phyloP scores from a whole-genome alignment of 1,140 invertebrate genomes.

The Araneus ventricosus region DNA sequence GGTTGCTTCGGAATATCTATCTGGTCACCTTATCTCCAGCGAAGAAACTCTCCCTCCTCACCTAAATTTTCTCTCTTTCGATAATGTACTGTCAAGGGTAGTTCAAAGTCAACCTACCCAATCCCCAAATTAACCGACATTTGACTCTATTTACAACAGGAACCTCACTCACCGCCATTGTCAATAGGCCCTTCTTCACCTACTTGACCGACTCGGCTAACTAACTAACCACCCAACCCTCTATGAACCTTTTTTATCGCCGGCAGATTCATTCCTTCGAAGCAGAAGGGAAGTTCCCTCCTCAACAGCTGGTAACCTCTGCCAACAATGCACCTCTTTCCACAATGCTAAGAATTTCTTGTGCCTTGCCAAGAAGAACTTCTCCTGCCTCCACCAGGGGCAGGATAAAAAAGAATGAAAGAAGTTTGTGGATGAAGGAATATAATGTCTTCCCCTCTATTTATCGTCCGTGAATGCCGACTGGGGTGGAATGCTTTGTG shows the following conservation, averaged over 20 bases:
- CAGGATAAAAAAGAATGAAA: constrained; percentile 1
- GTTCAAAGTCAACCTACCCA: too few species aligned
- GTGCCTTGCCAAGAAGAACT: not conserved
- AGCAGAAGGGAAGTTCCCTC: not conserved
- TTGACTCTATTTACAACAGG: not conserved
- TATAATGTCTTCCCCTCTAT: constrained; percentile 52
- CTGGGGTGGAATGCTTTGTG: not conserved
- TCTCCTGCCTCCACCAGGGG: not conserved
- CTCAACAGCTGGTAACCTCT: constrained; percentile 40
- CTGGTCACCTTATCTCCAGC: too few species aligned
- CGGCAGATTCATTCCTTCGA: not conserved
- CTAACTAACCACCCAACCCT: constrained; percentile 5
- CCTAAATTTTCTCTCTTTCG: too few species aligned
- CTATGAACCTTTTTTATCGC: not conserved
- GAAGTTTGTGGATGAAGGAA: constrained; percentile 33
- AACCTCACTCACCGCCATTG: not conserved
- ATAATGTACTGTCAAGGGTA: too few species aligned
- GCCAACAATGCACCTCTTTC: constrained; percentile 30
- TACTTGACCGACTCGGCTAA: constrained; percentile 8
- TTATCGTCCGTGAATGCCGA: constrained; percentile 61
- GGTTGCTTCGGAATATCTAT: too few species aligned
- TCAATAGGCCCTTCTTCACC: not conserved
- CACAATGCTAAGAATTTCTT: constrained; percentile 54
- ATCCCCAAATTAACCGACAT: not conserved
- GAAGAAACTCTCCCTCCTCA: too few species aligned